Evolutionary conservation across 2,113 vertebrate species (phyloP).

Genomic region (Oostethus manadensis): DNA sequence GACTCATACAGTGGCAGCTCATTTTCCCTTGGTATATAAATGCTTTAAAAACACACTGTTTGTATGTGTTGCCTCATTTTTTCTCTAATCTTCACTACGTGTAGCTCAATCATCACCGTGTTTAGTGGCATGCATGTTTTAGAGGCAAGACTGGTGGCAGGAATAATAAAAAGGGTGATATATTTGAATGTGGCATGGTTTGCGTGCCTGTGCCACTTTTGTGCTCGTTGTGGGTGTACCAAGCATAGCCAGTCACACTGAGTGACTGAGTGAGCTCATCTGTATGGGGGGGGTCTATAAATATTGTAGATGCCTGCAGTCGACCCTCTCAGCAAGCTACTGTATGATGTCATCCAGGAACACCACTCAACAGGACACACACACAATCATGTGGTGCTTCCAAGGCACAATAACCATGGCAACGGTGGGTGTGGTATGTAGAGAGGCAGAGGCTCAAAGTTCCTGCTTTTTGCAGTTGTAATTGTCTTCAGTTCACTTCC

Average conservation of each 20-base stretch:
- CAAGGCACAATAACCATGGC: conserved; percentile 53
- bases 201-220: conserved; percentile 51
- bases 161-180: conserved; percentile 20
- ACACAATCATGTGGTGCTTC: conserved; percentile 44
- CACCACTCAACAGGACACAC: conserved; percentile 42
- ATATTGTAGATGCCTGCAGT: conserved; percentile 70
- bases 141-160: neutral
- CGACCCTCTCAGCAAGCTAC: conserved; percentile 56
- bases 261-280: conserved; percentile 68
- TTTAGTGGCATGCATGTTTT: neutral
- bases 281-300: conserved; percentile 63
- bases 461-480: neutral
- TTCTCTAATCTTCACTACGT: conserved; percentile 9
- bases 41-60: conserved; percentile 15
- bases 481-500: neutral
- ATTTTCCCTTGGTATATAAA: conserved; percentile 32
- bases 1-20: conserved; percentile 44
- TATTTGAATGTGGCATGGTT: conserved; percentile 47
- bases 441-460: conserved; percentile 29
- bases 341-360: conserved; percentile 67
- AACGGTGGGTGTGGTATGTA: conserved; percentile 46
- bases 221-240: conserved; percentile 22
- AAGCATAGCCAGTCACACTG: conserved; percentile 45
- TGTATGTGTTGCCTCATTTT: conserved; percentile 3
- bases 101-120: conserved; percentile 11